Evolutionary conservation across 2,888 invertebrate genomes (phyloP), one percentile per base, ranked within the genome.

Genomic region (Odontocolon sp.): DNA sequence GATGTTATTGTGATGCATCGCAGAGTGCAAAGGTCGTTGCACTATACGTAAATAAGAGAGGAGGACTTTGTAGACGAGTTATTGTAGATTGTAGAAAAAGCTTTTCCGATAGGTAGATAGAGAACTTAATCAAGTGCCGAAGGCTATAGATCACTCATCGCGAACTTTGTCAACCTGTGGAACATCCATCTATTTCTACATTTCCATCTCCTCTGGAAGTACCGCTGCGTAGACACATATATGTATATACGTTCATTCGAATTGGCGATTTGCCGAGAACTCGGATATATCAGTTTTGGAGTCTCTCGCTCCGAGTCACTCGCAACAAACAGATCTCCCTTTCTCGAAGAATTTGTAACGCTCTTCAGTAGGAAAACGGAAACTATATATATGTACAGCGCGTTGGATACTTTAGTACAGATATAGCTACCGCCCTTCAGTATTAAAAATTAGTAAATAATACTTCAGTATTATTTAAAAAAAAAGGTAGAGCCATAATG

Each of bases 81-180:
- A 38, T 26, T 64, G 26, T 14, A 26, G 6, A 50, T 50, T 23
- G 28, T 72, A 59, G 76, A 36, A 47, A 33, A 50, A 40, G 67
- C 61, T 67, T 76, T 67, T 54, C 67, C 67, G 67, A 76, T 76
- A 67, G 67, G 71, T 76, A 67, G 61, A 76, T 66, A 26, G 70
- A 76, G 67, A 33, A 71, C 67, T 67, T 76, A 66, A 68, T 76
- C 76, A 67, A 67, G 66, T 67, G 70, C 64, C 59, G 59, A 18
- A 67, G 21, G 26, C 33, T 45, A 42, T 57, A 47, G 45, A 59
- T 70, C 52, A 52, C 69, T 71, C 8, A 47, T 38, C 11, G 40
- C 61, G 38, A 56, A 71, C 71, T 71, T 71, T 52, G 71, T 76
- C 76, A 76, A 76, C 76, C 76, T 71, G 76, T 76, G 76, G 76